Percentiles rank a stretch among this genome's conserved stretches.
Evolutionary conservation across 2,797 vertebrate species (phyloP).

Genomic region (Leuciscus waleckii): DNA sequence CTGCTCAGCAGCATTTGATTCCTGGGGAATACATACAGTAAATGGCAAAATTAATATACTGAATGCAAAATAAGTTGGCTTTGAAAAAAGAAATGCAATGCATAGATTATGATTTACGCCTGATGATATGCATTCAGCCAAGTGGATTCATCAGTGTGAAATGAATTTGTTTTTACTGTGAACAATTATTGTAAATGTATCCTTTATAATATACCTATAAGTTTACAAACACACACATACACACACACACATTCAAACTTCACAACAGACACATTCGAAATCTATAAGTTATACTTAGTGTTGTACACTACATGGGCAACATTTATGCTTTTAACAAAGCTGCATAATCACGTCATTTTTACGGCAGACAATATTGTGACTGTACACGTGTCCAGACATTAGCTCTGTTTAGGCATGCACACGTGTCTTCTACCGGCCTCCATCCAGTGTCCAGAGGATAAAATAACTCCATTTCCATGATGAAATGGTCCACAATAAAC

Average conservation of each 20-base stretch:
- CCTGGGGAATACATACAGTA: neutral
- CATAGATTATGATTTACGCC: neutral
- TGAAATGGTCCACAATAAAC: conserved; percentile 40
- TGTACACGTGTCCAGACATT: conserved; percentile 26
- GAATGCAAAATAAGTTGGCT: neutral
- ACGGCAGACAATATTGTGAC: neutral
- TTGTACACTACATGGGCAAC: conserved; percentile 1
- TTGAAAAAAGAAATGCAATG: neutral
- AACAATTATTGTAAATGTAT: neutral
- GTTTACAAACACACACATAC: neutral
- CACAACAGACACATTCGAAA: conserved; percentile 19
- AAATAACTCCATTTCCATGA: conserved; percentile 57
- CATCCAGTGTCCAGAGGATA: conserved; percentile 52
- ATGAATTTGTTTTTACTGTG: neutral
- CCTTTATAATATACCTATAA: neutral
- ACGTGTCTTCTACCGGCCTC: conserved; percentile 5
- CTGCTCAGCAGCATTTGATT: neutral
- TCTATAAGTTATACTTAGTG: neutral
- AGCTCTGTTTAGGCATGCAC: conserved; percentile 21
- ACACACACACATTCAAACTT: conserved; percentile 9
- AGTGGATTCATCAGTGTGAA: neutral
- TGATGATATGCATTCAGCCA: neutral
- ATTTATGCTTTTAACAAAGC: conserved; percentile 2
- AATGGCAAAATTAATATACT: neutral
- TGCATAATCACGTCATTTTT: neutral